Percentiles rank a stretch among this genome's conserved stretches.
Conservation (phyloP, 2,888 invertebrate species). For the Heteromyza rotundicornis region DNA sequence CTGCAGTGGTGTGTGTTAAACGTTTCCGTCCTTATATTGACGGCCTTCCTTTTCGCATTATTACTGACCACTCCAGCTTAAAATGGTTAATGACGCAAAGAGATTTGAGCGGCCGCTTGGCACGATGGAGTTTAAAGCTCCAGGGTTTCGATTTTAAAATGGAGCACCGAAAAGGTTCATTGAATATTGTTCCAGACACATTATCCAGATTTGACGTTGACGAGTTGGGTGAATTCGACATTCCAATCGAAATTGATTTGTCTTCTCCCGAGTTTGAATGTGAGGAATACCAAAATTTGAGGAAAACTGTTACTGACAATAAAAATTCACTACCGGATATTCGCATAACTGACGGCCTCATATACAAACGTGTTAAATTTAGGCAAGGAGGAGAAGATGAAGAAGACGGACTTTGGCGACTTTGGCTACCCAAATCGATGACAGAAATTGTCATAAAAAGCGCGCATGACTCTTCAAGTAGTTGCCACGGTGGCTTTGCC, state of each 20-base stretch:
- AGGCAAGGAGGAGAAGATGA: background rate
- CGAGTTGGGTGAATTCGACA: background rate
- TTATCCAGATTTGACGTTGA: background rate
- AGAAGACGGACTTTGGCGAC: background rate
- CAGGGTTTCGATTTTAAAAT: conserved; percentile 6
- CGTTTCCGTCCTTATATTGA: background rate
- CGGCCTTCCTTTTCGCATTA: background rate
- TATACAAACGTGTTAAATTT: background rate
- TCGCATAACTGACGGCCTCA: background rate
- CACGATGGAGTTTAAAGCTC: conserved; percentile 4
- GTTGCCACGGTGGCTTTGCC: conserved; percentile 12
- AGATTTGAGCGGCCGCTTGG: conserved; percentile 7
- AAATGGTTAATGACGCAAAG: background rate
- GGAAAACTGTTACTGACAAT: background rate
- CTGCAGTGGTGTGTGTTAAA: background rate
- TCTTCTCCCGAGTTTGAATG: background rate
- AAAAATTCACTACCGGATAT: background rate
- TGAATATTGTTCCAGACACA: conserved; percentile 6
- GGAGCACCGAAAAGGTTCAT: conserved; percentile 9
- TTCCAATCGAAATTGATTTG: background rate
- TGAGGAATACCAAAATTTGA: background rate
- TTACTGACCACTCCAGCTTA: background rate
- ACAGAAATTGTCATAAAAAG: background rate
- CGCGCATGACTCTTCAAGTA: conserved; percentile 7
- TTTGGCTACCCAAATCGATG: background rate